Base-by-base conservation (phyloP, 2,797 vertebrate genomes). In the Premnoplex brunnescens region DNA sequence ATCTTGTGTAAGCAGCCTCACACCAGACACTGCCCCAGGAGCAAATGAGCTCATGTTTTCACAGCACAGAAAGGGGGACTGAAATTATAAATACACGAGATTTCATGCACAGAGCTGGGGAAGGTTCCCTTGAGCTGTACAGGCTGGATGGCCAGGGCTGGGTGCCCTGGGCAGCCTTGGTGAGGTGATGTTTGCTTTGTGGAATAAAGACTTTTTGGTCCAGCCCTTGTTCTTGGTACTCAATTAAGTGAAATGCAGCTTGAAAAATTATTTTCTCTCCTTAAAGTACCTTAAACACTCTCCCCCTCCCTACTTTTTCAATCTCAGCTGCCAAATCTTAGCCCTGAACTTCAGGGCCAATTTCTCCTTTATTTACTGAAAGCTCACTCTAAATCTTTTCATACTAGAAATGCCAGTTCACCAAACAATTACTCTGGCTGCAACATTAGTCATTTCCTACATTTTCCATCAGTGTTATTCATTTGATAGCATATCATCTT, bases 301-400 rank as follows among this genome's bases (percentile, higher is more conserved):
- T 7, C 23, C 17, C 2, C 3, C 9, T 9, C 21, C 8, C 14
- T 2, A 18, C 44, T 54, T 43, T 85, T 83, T 37, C 66, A 71
- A 58, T 68, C 73, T 68, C 54, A 41, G 86, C 79, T 89, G 85
- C 69, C 73, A 90, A 63, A 89, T 28, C 79, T 81, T 32, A 72
- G 89, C 80, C 83, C 67, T 91, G 79, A 91, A 89, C 30, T 91
- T 85, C 91, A 86, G 91, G 60, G 71, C 56, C 74, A 86, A 88
- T 92, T 93, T 84, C 86, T 81, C 87, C 80, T 95, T 95, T 95
- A 93, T 89, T 95, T 94, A 89, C 95, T 92, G 79, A 82, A 91
- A 94, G 85, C 85, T 67, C 73, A n/a, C 92, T 88, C 83, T 92
- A 95, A 95, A 92, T 91, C 93, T 90, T 85, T 83, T 48, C 81